Evolutionary conservation across 2,113 vertebrate genomes (phyloP), one percentile per base, ranked within the genome.

Genomic region (Leucosticte australis): DNA sequence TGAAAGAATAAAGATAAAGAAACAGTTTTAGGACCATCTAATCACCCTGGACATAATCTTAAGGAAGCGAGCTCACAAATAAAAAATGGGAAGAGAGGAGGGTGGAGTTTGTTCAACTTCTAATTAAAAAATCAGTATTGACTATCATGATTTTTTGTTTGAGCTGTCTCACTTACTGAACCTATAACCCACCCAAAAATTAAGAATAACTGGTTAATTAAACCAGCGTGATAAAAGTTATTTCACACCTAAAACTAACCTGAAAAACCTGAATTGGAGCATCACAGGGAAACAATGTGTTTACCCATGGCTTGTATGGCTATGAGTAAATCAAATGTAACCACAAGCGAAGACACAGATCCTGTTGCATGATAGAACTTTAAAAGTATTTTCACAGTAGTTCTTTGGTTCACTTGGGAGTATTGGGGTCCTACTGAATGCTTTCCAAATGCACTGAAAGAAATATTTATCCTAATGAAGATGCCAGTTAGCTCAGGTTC

Each of bases 31-130:
- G 69, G 71, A 70, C 56, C 60, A 70, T 53, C 41, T 74, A 68
- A 81, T 83, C 49, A 82, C 91, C 83, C 82, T 95, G 92, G 80
- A 90, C 73, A 80, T 52, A 89, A 83, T 28, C 26, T 84, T 63
- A 57, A 56, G 15, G 53, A 87, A 56, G 5, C 39, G 75, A 87
- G 9, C 84, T 76, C 21, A 83, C 6, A 1, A 53, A 64, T 50
- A 82, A 68, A 68, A 50, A 91, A 30, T 53, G 50, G 63, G 28
- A 82, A 95, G 94, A 96, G 92, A 96, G 94, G 94, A 95, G 87
- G 93, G 84, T 77, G 95, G 95, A 95, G 94, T 90, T 96, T 97
- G 95, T 95, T 97, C 94, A 90, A n/a, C 17, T 69, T 67, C 79
- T 87, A 75, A 83, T 50, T 68, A 65, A 86, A 87, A 62, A 83